phyloP scores from a whole-genome alignment of 37 sponge, comb jelly and placozoan species.

The Beroe forskalii region DNA sequence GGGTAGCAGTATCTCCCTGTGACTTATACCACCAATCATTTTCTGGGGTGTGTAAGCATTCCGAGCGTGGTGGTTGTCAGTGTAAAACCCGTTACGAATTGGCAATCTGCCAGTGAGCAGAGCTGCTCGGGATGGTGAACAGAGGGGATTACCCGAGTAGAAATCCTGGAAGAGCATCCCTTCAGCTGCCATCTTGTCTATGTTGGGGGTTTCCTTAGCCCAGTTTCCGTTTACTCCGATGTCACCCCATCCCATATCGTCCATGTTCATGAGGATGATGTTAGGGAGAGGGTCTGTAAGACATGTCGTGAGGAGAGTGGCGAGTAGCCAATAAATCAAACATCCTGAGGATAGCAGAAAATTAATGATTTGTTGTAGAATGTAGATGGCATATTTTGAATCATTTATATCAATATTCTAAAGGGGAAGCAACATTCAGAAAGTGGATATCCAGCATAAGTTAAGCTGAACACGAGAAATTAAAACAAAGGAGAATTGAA shows the following conservation, averaged over 20 bases:
- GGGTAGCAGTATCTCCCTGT: constrained; percentile 75
- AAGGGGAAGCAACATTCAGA: no score
- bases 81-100: constrained; percentile 84
- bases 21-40: constrained; percentile 77
- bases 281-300: constrained; percentile 57
- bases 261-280: constrained; percentile 83
- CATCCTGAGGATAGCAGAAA: no score
- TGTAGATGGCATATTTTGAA: no score
- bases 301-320: no score
- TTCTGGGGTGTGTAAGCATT: constrained; percentile 75
- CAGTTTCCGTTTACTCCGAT: constrained; percentile 74
- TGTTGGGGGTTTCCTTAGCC: constrained; percentile 79
- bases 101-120: constrained; percentile 81
- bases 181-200: constrained; percentile 78
- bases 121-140: constrained; percentile 86
- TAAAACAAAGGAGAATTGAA: no score
- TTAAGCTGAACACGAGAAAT: no score
- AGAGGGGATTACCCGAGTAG: constrained; percentile 84
- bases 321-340: no score
- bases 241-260: constrained; percentile 93
- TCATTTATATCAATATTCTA: no score
- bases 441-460: no score
- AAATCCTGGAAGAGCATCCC: constrained; percentile 78
- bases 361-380: no score
- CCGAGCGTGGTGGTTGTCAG: constrained; percentile 80